phyloP scores from a whole-genome alignment of 2,797 vertebrate genomes.

The Tenualosa thibaudeaui region DNA sequence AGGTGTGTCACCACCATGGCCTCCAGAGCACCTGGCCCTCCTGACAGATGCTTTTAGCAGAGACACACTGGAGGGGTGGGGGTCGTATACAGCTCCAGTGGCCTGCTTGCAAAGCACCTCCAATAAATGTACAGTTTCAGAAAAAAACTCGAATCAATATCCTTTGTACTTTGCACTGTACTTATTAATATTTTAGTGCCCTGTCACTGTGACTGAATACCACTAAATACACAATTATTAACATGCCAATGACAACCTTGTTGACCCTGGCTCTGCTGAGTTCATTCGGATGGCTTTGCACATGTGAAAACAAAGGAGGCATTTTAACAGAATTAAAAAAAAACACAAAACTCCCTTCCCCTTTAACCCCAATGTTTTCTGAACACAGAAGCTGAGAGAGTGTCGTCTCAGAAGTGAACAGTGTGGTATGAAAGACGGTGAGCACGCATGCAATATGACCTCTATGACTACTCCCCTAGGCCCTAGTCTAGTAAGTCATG shows the following conservation, averaged over 20 bases:
- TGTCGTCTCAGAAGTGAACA: neutral
- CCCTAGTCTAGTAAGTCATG: neutral
- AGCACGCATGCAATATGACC: neutral
- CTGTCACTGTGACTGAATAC: neutral
- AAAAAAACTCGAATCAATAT: neutral
- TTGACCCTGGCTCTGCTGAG: neutral
- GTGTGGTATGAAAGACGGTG: neutral
- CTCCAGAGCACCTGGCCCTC: neutral
- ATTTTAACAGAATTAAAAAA: neutral
- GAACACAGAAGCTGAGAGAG: slow-evolving; percentile 1
- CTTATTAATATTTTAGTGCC: neutral
- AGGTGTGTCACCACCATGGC: neutral
- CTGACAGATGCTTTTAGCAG: neutral
- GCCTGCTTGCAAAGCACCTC: neutral
- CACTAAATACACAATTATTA: neutral
- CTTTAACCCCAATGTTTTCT: neutral
- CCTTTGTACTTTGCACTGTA: neutral
- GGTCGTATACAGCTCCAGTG: neutral
- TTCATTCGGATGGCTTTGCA: neutral
- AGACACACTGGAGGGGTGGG: neutral
- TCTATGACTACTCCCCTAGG: neutral
- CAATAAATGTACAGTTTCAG: neutral
- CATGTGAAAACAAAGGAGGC: neutral
- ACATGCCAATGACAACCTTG: neutral
- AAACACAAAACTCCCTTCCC: neutral